phyloP scores from a whole-genome alignment of 2,113 vertebrate genomes.

The Strix uralensis region DNA sequence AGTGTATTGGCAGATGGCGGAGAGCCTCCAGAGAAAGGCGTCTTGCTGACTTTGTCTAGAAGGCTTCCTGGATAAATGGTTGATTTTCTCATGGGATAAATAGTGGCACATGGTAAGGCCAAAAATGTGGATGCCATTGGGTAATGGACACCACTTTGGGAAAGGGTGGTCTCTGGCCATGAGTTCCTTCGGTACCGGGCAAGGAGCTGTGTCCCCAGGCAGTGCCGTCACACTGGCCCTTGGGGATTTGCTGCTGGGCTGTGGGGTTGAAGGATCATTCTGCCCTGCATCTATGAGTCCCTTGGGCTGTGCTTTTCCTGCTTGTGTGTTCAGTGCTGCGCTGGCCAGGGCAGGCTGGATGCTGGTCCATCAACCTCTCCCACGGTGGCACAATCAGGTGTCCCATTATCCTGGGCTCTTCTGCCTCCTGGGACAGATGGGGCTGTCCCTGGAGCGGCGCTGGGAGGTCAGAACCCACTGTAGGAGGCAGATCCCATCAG shows the following conservation, averaged over 20 bases:
- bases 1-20: background rate
- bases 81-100: background rate
- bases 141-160: background rate
- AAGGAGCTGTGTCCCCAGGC: background rate
- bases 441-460: background rate
- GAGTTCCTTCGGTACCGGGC: background rate
- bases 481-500: background rate
- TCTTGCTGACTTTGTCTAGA: background rate
- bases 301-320: background rate
- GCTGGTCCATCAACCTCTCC: background rate
- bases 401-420: background rate
- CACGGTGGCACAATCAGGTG: fast-evolving
- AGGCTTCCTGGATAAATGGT: background rate
- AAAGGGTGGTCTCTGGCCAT: background rate
- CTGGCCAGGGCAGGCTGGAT: background rate
- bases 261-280: background rate
- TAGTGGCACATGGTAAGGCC: background rate
- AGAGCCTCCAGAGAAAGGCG: background rate
- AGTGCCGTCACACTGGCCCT: background rate
- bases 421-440: background rate
- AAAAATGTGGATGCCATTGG: background rate
- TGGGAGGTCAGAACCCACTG: background rate
- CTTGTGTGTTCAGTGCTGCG: fast-evolving
- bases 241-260: background rate
- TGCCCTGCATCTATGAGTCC: background rate